Evolutionary conservation across 2,113 vertebrate species (phyloP), one percentile per base, ranked within the genome.

Genomic region (Astur gentilis): DNA sequence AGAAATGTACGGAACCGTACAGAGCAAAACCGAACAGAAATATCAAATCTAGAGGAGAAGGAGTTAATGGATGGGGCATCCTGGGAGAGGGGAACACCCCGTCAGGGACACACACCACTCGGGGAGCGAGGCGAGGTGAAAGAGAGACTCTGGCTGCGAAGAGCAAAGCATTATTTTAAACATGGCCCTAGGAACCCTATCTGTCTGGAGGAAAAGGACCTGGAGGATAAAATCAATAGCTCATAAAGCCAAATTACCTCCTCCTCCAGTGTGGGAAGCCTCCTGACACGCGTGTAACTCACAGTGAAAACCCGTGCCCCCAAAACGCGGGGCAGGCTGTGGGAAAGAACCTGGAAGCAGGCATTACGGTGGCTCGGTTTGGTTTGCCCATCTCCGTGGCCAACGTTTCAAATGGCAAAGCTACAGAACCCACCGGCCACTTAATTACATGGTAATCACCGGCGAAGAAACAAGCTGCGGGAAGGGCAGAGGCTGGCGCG

Each of bases 1-100:
- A 75, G 75, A 49, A 49, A 90, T 15, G 14, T 3, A 66, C 0
- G 36, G 66, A 38, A 27, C 25, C 0, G 1, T 4, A 57, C 0
- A 0, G 55, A 47, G 40, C 3, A 55, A 90, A 83, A 84, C 31
- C 3, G 11, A 89, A 45, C 32, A 40, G 62, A 60, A 84, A 70
- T 6, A 82, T 4, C 45, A 60, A 13, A 0, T 4, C 65, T 60
- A 32, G 7, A 27, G 52, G 44, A 38, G 58, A 4, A 64, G 42
- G 15, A 3, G 23, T 45, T 75, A 83, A 81, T 16, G 69, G 77
- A 88, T 81, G 72, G 50, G 64, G 19, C 36, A 60, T 6, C 26
- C 9, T 4, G 20, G 3, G 50, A 40, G 50, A 67, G 9, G 6
- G 23, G 52, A 89, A 38, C 10, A 7, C 12, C 80, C 71, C 29